Percentiles rank a stretch among this genome's conserved stretches.
These are phyloP conservation scores for Solen grandis DNA, from an alignment of 1,140 invertebrate species.

Conservation along the genomic window DNA sequence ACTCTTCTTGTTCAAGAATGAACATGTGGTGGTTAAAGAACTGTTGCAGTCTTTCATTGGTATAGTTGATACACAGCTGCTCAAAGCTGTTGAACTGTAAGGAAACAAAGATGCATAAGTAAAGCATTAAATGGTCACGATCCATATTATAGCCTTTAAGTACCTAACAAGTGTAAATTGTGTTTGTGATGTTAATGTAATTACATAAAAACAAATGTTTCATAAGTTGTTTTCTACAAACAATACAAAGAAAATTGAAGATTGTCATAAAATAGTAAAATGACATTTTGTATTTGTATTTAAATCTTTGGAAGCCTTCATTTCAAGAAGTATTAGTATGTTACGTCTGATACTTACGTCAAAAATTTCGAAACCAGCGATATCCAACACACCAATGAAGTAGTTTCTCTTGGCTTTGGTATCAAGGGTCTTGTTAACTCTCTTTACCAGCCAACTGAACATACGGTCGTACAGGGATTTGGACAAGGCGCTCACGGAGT, in stretches of 20 bases:
- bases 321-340: no score
- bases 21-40: conserved; percentile 99
- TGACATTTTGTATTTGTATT: neutral
- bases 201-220: neutral
- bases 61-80: conserved; percentile 99
- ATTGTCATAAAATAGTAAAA: neutral
- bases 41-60: conserved; percentile 99
- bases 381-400: conserved; percentile 99
- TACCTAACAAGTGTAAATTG: no score
- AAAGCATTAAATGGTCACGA: no score
- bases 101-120: no score
- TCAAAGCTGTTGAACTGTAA: conserved; percentile 98
- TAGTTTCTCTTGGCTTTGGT: conserved; percentile 98
- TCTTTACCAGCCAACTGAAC: conserved; percentile 98
- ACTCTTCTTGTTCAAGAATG: conserved; percentile 99
- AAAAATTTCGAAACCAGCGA: conserved; percentile 99
- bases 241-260: neutral
- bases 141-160: no score
- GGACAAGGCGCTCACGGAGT: conserved; percentile 97
- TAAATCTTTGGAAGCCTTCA: no score
- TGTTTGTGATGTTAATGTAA: no score
- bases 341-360: conserved; percentile 88
- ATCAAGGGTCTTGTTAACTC: conserved; percentile 98
- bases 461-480: conserved; percentile 97
- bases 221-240: neutral